A percentile compares a stretch with the other conserved stretches of the same genome.
Evolutionary conservation across 2,888 invertebrate genomes (phyloP).

Genomic region (Parnassius apollo): DNA sequence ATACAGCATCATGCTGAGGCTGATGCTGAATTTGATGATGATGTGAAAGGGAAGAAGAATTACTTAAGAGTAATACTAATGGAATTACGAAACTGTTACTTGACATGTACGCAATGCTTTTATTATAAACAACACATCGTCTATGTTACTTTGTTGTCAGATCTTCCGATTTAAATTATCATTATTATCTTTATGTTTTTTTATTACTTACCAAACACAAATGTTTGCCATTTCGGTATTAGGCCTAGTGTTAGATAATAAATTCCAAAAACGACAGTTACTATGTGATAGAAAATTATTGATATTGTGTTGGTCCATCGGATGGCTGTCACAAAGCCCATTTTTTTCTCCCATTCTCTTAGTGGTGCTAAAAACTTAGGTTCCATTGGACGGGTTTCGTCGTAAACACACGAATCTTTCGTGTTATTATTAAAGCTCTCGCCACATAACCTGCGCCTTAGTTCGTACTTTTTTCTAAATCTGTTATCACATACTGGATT

Average conservation of each 20-base stretch:
- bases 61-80: no score
- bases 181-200: neutral
- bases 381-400: conserved; percentile 48
- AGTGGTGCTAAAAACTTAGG: conserved; percentile 45
- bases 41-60: no score
- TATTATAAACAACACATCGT: no score
- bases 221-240: conserved; percentile 63
- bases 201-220: conserved; percentile 81
- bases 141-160: no score
- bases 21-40: no score
- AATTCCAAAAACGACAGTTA: conserved; percentile 58
- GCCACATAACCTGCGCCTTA: conserved; percentile 31
- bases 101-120: no score
- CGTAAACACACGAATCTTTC: conserved; percentile 38
- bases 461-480: conserved; percentile 34
- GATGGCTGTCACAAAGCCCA: conserved; percentile 81
- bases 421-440: conserved; percentile 27
- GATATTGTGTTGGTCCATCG: conserved; percentile 83
- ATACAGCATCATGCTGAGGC: no score
- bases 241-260: conserved; percentile 41
- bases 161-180: no score
- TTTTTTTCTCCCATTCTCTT: conserved; percentile 56
- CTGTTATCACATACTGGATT: conserved; percentile 25
- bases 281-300: conserved; percentile 76
- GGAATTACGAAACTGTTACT: no score